Base-by-base conservation (phyloP, 2,113 vertebrate genomes). In the Aspidoscelis tigris region DNA sequence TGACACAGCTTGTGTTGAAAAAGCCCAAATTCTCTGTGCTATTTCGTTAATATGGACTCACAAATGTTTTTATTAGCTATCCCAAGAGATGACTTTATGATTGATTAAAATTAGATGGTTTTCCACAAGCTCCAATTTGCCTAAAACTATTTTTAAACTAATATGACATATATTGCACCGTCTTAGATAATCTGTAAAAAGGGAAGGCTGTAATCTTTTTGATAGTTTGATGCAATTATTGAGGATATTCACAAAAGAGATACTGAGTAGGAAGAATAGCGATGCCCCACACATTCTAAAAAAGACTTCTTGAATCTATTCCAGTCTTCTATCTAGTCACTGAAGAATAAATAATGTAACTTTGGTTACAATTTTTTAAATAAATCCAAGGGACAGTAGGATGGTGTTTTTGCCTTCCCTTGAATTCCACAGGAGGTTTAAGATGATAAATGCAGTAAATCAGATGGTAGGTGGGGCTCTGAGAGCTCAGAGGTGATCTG, bases 91-190 rank as follows among this genome's bases (percentile, higher is more conserved):
- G 0, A 80, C 74, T 86, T 80, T 78, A 78, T 33, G 76, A 77
- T 33, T 92, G 88, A 90, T 50, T 7, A n/a, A 81, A 86, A 74
- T 91, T 79, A 81, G 84, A 80, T 86, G 78, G 87, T 39, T 85
- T 90, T 90, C 89, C 90, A 83, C 24, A 89, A 91, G 89, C 91
- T 84, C 90, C 87, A 89, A 79, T 90, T 91, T 82, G 81, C 89
- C 86, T 91, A 80, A 92, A 90, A 80, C 80, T 91, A 81, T 88
- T 89, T 87, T 87, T 86, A 75, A 85, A 88, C 88, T 90, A 92
- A 91, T 22, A 83, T 78, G 91, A 93, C 88, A 86, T 76, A 72
- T 89, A 90, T 21, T 76, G 69, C 87, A 90, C 16, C 26, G 78
- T 88, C 68, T 92, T 84, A 43, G 0, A 86, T 81, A 80, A 80